These are phyloP conservation scores for Aromia moschata DNA, from an alignment of 2,888 invertebrate genomes.

Conservation along the genomic window DNA sequence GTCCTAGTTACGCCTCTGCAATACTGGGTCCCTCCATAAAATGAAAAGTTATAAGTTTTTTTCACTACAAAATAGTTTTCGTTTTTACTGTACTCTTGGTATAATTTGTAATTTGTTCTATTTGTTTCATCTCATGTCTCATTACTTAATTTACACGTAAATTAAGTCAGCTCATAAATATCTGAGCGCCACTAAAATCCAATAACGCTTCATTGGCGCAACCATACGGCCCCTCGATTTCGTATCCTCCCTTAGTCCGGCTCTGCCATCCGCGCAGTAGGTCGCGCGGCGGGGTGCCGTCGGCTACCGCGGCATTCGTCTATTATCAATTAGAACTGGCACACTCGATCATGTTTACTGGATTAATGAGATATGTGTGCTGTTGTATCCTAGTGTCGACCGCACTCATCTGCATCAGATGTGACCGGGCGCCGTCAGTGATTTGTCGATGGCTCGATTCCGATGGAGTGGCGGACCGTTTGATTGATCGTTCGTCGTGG, in stretches of 20 bases:
- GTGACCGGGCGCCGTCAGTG: constrained; percentile 46
- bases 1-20: too few species aligned
- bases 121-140: too few species aligned
- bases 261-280: constrained; percentile 31
- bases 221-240: too few species aligned
- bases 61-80: too few species aligned
- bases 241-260: background rate
- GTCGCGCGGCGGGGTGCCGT: constrained; percentile 47
- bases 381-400: constrained; percentile 51
- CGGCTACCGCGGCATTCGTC: constrained; percentile 53
- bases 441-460: constrained; percentile 50
- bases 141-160: too few species aligned
- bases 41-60: too few species aligned
- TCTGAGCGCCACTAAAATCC: too few species aligned
- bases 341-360: constrained; percentile 59
- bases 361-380: constrained; percentile 59
- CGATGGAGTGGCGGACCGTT: constrained; percentile 34
- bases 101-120: too few species aligned
- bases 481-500: constrained; percentile 42
- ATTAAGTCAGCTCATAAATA: too few species aligned
- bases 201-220: too few species aligned
- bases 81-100: too few species aligned
- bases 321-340: constrained; percentile 58
- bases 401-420: constrained; percentile 56
- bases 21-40: too few species aligned